Evolutionary conservation across 2,113 vertebrate genomes (phyloP).

Genomic region (Ailurus styani): DNA sequence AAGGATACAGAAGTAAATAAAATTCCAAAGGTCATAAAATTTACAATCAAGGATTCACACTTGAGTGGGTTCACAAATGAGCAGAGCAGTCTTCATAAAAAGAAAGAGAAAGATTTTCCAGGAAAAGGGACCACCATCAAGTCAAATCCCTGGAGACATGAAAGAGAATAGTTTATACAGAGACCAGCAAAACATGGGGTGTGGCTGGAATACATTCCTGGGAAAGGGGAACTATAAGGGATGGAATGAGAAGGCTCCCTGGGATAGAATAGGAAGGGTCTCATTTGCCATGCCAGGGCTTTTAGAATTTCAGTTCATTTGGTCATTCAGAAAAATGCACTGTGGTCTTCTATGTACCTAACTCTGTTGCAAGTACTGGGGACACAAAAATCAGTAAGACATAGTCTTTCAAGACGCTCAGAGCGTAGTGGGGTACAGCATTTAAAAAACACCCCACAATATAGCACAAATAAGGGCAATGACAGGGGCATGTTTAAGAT

Average conservation of each 20-base stretch:
- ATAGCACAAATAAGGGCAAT: background rate
- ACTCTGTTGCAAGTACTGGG: background rate
- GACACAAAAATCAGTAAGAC: background rate
- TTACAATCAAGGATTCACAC: constrained; percentile 6
- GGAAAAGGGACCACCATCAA: background rate
- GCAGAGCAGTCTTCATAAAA: background rate
- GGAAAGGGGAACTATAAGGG: background rate
- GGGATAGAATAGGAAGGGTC: background rate
- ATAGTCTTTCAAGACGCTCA: background rate
- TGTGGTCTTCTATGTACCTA: background rate
- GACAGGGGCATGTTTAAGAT: background rate
- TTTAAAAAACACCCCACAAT: background rate
- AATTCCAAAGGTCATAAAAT: background rate
- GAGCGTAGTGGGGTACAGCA: background rate
- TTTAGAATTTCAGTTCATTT: constrained; percentile 24
- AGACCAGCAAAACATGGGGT: background rate
- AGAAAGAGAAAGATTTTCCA: background rate
- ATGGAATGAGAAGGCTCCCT: background rate
- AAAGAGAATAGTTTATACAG: background rate
- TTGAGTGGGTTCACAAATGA: background rate
- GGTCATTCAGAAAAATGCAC: background rate
- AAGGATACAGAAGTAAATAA: background rate
- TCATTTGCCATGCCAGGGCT: background rate
- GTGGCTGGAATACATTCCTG: background rate
- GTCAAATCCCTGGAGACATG: background rate